These are phyloP conservation scores for Pygathrix nemaeus DNA, from an alignment of 2,113 vertebrate genomes.

Conservation along the genomic window DNA sequence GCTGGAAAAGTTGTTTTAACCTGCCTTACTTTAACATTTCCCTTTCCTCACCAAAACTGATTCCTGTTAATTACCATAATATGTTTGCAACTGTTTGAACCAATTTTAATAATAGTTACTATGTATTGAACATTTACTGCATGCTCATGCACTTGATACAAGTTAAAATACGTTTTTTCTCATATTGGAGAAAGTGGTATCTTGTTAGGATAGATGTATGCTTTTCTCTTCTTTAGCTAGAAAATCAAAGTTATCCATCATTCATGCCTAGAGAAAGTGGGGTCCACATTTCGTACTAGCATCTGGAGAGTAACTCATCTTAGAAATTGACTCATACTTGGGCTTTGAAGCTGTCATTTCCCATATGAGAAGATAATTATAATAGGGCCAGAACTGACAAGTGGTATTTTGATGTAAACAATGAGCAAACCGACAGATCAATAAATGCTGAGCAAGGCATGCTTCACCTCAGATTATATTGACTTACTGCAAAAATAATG, in stretches of 20 bases:
- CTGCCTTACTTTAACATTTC: neutral
- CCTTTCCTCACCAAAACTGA: neutral
- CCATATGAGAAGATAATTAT: slow-evolving; percentile 83
- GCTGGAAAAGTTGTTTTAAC: neutral
- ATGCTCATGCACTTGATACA: neutral
- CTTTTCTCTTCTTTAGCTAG: slow-evolving; percentile 2
- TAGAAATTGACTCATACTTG: slow-evolving; percentile 65
- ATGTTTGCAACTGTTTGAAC: slow-evolving; percentile 5
- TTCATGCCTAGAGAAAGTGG: slow-evolving; percentile 2
- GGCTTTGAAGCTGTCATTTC: slow-evolving; percentile 78
- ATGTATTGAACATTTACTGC: slow-evolving; percentile 13
- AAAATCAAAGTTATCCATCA: slow-evolving; percentile 61
- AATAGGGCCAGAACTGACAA: slow-evolving; percentile 80
- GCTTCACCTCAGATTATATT: slow-evolving; percentile 84
- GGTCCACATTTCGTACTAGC: slow-evolving; percentile 4
- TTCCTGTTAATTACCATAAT: slow-evolving; percentile 1
- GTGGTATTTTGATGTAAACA: slow-evolving; percentile 86
- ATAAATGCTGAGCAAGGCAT: slow-evolving; percentile 86
- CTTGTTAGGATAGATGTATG: slow-evolving; percentile 63
- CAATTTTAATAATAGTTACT: slow-evolving; percentile 24
- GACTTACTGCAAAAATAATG: slow-evolving; percentile 84
- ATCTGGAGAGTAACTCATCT: slow-evolving; percentile 68
- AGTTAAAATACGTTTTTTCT: slow-evolving; percentile 48
- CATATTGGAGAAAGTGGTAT: slow-evolving; percentile 18
- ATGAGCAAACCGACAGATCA: slow-evolving; percentile 83